Evolutionary conservation across 1,140 invertebrate genomes (phyloP), one percentile per base, ranked within the genome.

Genomic region (Sminthurinus signatus): DNA sequence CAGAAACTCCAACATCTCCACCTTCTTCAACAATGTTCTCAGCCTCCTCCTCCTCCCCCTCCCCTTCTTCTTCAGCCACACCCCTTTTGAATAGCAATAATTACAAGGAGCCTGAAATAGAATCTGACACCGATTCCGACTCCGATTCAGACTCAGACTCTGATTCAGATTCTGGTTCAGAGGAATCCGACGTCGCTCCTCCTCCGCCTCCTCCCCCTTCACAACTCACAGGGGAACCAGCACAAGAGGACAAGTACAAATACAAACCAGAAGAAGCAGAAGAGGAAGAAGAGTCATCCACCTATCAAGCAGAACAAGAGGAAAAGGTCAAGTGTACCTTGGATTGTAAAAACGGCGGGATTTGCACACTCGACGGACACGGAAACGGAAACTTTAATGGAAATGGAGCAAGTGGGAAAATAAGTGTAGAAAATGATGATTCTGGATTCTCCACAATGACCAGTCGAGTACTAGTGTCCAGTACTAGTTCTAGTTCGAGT

Each of bases 291-390:
- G 54, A 56, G 2, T 19, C 54, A 19, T 56, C 54, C 21, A 14
- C 10, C 10, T 19, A 12, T 19, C 12, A 48, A 44, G 25, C 17
- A 48, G 44, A n/a, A 15, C 5, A 36, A 36, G 32, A 5, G 15
- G 32, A 15, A 36, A 39, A 42, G 29, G 42, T 1, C 4, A 23
- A 36, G 32, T 68, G 66, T 57, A 50, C 66, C 25, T 43, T 68
- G n/a, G 52, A 68, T 27, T 68, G 66, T 36, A 60, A 64, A 17
- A 62, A 57, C 15, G 66, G 66, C 29, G 66, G 66, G 21, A 44
- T 42, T 21, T 68, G 66, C 29, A 44, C 58, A n/a, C n/a, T n/a
- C 39, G 39, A 42, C 39, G n/a, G 39, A 12, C 32, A n/a, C 19
- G 46, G 46, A 48, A 21, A 48, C 19, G 46, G 19, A 12, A 23